Conservation (phyloP, 2,113 vertebrate species). For the Actenoides hombroni region DNA sequence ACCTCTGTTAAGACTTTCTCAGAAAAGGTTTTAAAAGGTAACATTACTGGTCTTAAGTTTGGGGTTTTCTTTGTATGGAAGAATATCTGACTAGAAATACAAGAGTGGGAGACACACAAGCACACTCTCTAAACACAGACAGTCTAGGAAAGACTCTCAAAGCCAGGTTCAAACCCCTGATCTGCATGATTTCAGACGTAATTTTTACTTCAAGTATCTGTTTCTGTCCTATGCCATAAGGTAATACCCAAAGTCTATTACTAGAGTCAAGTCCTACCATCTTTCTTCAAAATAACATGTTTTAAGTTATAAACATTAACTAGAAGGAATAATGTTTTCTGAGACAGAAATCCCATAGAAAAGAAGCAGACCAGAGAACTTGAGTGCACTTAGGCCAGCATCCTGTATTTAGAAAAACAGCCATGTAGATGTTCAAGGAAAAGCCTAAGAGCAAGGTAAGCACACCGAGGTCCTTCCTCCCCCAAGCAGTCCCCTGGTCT, state of each 20-base stretch:
- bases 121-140: background rate
- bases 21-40: background rate
- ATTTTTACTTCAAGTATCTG: background rate
- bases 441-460: background rate
- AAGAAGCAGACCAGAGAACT: background rate
- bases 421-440: background rate
- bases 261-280: background rate
- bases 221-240: background rate
- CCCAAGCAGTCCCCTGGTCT: background rate
- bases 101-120: background rate
- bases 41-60: background rate
- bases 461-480: background rate
- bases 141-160: background rate
- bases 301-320: background rate
- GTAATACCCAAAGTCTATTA: background rate
- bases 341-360: background rate
- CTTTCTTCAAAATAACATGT: background rate
- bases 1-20: background rate
- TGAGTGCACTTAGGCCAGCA: background rate
- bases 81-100: background rate
- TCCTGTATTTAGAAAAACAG: background rate
- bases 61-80: background rate
- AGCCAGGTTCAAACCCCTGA: background rate
- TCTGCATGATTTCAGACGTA: rapidly evolving
- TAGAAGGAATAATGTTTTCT: background rate